Percentiles rank a stretch among this genome's conserved stretches.
phyloP scores from a whole-genome alignment of 1,140 invertebrate genomes.

The Caerostris extrusa region DNA sequence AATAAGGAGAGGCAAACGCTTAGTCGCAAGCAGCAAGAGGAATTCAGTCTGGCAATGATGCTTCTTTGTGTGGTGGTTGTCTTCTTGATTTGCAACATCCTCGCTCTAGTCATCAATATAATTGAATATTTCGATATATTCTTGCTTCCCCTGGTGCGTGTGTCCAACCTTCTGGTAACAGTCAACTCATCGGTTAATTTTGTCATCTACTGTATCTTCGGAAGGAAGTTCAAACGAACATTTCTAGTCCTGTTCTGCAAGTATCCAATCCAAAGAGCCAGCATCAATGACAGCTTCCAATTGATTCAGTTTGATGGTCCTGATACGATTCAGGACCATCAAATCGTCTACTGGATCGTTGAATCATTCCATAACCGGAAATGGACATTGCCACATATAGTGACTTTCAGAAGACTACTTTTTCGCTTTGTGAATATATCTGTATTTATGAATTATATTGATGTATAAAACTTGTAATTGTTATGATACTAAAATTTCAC shows the following conservation, averaged over 20 bases:
- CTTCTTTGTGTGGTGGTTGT: constrained; percentile 95
- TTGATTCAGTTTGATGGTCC: too few species aligned
- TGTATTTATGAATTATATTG: too few species aligned
- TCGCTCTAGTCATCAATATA: constrained; percentile 94
- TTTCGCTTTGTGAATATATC: neutral
- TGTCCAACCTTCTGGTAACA: constrained; percentile 93
- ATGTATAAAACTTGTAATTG: too few species aligned
- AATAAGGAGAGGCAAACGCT: constrained; percentile 91
- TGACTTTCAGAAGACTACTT: neutral
- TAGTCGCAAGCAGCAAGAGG: constrained; percentile 88
- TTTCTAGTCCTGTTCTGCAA: constrained; percentile 72
- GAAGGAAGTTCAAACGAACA: constrained; percentile 90
- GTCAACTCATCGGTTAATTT: constrained; percentile 99
- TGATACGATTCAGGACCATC: constrained; percentile 69
- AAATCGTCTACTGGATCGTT: constrained; percentile 68
- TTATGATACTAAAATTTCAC: too few species aligned
- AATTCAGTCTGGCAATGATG: constrained; percentile 96
- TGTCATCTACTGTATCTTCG: constrained; percentile 98
- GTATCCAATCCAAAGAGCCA: constrained; percentile 17
- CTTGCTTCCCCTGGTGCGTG: constrained; percentile 74
- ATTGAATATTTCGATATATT: constrained; percentile 85
- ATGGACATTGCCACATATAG: constrained; percentile 67
- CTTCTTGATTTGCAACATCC: constrained; percentile 95
- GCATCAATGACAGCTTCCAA: constrained; percentile 70
- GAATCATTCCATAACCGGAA: constrained; percentile 65